Evolutionary conservation across 2,888 invertebrate species (phyloP).

Genomic region (Notodonta ziczac): DNA sequence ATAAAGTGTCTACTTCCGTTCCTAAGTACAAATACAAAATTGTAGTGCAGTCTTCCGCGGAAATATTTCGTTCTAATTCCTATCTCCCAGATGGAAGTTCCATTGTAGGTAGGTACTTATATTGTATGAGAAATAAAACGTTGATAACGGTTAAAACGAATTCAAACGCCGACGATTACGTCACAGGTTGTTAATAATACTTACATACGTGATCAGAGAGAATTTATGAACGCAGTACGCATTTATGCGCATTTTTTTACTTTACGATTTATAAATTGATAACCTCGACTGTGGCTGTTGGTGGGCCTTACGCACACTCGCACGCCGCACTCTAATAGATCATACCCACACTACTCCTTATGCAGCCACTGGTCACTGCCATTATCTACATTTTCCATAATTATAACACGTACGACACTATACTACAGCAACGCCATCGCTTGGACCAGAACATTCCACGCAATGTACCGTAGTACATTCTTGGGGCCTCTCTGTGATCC

Average conservation of each 20-base stretch:
- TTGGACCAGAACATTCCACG: slow-evolving; percentile 37
- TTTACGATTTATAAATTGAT: slow-evolving; percentile 74
- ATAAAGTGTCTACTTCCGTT: no score
- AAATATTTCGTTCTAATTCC: no score
- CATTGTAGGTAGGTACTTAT: not conserved
- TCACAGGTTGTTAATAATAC: slow-evolving; percentile 39
- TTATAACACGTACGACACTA: slow-evolving; percentile 31
- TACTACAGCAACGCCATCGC: slow-evolving; percentile 11
- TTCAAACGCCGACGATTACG: slow-evolving; percentile 29
- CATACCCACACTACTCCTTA: slow-evolving; percentile 40
- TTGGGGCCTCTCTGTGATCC: slow-evolving; percentile 48
- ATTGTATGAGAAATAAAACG: slow-evolving; percentile 4
- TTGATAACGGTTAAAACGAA: slow-evolving; percentile 16
- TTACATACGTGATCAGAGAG: slow-evolving; percentile 32
- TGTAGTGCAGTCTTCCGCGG: no score
- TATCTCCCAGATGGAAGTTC: not conserved
- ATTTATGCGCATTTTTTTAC: slow-evolving; percentile 60
- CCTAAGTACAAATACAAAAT: not conserved
- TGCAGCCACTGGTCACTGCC: slow-evolving; percentile 40
- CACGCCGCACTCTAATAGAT: slow-evolving; percentile 39
- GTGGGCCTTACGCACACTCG: slow-evolving; percentile 43
- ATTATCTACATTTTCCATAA: slow-evolving; percentile 38
- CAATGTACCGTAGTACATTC: slow-evolving; percentile 53
- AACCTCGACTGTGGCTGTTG: slow-evolving; percentile 69
- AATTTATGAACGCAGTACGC: slow-evolving; percentile 43